phyloP scores from a whole-genome alignment of 2,888 invertebrate species.

The Eubasilissa splendida region DNA sequence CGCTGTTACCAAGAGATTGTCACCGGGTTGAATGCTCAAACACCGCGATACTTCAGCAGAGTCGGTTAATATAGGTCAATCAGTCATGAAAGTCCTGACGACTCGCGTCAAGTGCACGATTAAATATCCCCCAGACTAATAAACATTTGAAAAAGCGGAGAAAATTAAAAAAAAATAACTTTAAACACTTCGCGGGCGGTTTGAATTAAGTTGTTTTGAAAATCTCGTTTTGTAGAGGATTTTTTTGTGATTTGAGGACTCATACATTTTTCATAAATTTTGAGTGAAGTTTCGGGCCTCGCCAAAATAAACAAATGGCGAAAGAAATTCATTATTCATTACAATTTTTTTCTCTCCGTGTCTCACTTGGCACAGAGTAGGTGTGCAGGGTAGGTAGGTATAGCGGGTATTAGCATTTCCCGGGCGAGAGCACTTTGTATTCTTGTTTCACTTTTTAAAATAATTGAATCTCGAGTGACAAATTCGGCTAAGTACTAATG shows the following conservation, averaged over 20 bases:
- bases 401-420: constrained; percentile 27
- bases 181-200: not conserved
- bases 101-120: too few relatives aligned
- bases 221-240: constrained; percentile 22
- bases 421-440: constrained; percentile 22
- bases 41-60: too few relatives aligned
- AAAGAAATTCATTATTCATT: constrained; percentile 56
- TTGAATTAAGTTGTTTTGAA: constrained; percentile 25
- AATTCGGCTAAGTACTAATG: too few relatives aligned
- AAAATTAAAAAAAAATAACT: too few relatives aligned
- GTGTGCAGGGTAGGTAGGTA: not conserved
- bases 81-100: too few relatives aligned
- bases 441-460: not conserved
- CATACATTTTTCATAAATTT: constrained; percentile 56
- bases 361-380: constrained; percentile 11
- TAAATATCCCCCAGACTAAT: too few relatives aligned
- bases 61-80: too few relatives aligned
- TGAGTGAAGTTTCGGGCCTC: constrained; percentile 48
- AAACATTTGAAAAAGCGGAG: too few relatives aligned
- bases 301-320: constrained; percentile 54
- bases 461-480: too few relatives aligned
- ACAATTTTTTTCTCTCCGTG: constrained; percentile 33
- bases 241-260: constrained; percentile 36
- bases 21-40: too few relatives aligned
- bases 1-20: too few relatives aligned